Evolutionary conservation across 2,888 invertebrate species (phyloP).

Genomic region (Bembecia ichneumoniformis): DNA sequence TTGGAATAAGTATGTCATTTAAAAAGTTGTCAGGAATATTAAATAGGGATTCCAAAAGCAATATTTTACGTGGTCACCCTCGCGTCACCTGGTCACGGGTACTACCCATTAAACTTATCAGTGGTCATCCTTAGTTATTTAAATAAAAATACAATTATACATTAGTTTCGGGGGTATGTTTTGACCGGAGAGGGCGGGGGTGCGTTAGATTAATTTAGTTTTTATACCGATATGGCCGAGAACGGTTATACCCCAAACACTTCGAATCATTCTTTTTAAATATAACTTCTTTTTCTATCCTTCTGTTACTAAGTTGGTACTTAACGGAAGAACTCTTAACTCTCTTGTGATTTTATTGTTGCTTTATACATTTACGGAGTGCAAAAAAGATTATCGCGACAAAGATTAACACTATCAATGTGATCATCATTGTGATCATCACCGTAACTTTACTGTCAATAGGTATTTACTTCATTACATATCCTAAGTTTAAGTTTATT

Average conservation of each 20-base stretch:
- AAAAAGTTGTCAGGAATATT: no score
- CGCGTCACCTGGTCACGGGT: background rate
- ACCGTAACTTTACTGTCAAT: no score
- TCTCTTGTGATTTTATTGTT: no score
- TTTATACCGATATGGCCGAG: slow-evolving; percentile 26
- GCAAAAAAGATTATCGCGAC: no score
- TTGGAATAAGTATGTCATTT: no score
- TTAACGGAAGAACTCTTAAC: no score
- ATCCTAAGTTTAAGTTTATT: no score
- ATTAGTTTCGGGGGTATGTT: slow-evolving; percentile 25
- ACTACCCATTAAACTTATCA: background rate
- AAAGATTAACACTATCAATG: no score
- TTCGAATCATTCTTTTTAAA: slow-evolving; percentile 9
- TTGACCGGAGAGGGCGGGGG: slow-evolving; percentile 28
- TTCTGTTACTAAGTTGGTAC: no score
- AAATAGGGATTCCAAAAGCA: background rate
- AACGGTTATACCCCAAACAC: slow-evolving; percentile 2
- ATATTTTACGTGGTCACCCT: background rate
- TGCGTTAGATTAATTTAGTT: slow-evolving; percentile 39
- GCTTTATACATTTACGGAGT: no score
- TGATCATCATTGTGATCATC: no score
- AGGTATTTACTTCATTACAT: no score
- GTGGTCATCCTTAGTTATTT: slow-evolving; percentile 27
- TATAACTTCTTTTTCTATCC: background rate
- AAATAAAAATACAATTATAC: slow-evolving; percentile 58